phyloP scores from a whole-genome alignment of 2,888 invertebrate species.

The Isoperla grammatica region DNA sequence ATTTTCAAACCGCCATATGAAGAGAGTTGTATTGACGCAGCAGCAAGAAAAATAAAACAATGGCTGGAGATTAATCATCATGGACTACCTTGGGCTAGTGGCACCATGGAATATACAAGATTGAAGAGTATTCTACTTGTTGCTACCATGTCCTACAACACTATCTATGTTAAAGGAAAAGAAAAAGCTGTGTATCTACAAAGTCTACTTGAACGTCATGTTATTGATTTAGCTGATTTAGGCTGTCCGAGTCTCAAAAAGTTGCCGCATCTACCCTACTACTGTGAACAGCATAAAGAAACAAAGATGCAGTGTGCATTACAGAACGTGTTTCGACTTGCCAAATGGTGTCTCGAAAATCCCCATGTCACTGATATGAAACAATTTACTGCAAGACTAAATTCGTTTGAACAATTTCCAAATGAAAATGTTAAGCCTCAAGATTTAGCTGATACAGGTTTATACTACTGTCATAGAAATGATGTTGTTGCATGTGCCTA shows the following conservation, averaged over 20 bases:
- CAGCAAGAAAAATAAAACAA: not conserved
- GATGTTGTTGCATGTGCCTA: not conserved
- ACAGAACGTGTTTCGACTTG: not conserved
- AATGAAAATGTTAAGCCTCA: not conserved
- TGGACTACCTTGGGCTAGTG: not conserved
- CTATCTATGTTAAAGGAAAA: not conserved
- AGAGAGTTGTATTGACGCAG: not conserved
- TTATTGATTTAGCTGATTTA: not conserved
- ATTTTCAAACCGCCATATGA: not conserved
- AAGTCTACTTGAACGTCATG: not conserved
- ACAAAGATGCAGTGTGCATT: not conserved
- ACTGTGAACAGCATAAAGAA: not conserved
- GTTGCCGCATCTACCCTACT: not conserved
- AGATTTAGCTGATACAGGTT: not conserved
- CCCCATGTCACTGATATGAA: not conserved
- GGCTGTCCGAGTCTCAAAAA: not conserved
- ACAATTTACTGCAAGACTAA: not conserved
- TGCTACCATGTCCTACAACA: not conserved
- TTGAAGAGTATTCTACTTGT: not conserved
- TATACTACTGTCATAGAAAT: not conserved
- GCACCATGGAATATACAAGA: not conserved
- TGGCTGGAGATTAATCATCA: not conserved
- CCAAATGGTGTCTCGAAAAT: not conserved
- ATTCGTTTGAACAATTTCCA: not conserved
- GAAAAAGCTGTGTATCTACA: not conserved